Conservation (phyloP, 92 coral and sea anemone species). For the Phenganax subtilis region DNA sequence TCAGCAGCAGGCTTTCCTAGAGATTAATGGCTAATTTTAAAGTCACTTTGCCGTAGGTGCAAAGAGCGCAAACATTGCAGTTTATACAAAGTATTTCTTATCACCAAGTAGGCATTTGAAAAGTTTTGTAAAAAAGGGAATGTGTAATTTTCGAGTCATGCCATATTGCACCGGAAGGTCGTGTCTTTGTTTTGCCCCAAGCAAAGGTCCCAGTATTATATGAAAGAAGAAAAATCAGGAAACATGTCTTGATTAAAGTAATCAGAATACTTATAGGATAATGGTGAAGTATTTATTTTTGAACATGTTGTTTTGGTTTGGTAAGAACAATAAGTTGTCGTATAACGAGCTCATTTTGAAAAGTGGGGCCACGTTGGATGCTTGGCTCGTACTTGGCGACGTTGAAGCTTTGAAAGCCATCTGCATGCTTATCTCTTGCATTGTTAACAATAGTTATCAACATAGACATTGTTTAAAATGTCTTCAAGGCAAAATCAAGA, state of each 20-base stretch:
- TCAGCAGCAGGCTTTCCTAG: slow-evolving; percentile 35
- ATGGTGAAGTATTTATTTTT: background rate
- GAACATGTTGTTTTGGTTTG: slow-evolving; percentile 7
- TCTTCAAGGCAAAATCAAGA: slow-evolving; percentile 3
- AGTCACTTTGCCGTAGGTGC: background rate
- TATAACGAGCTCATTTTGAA: background rate
- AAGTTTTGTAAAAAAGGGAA: background rate
- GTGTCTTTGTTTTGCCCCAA: slow-evolving; percentile 7
- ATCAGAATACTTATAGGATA: slow-evolving; percentile 2
- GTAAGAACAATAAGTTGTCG: background rate
- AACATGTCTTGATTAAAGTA: slow-evolving; percentile 3
- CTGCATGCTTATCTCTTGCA: slow-evolving; percentile 45
- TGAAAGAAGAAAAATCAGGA: slow-evolving; percentile 7
- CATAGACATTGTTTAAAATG: slow-evolving; percentile 22
- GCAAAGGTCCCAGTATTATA: slow-evolving; percentile 23
- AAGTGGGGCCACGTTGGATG: slow-evolving; percentile 29
- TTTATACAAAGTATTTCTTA: background rate
- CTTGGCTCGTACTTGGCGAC: slow-evolving; percentile 30
- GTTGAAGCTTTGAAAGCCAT: slow-evolving; percentile 42
- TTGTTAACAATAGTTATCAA: slow-evolving; percentile 42
- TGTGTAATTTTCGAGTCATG: background rate
- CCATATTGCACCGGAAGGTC: slow-evolving; percentile 19
- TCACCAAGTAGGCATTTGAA: background rate
- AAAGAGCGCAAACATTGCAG: slow-evolving; percentile 1
- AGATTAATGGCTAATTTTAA: slow-evolving; percentile 30